A percentile compares a stretch with the other conserved stretches of the same genome.
These are phyloP conservation scores for Eulemur macaco DNA, from an alignment of 2,113 vertebrate species.

Conservation along the genomic window DNA sequence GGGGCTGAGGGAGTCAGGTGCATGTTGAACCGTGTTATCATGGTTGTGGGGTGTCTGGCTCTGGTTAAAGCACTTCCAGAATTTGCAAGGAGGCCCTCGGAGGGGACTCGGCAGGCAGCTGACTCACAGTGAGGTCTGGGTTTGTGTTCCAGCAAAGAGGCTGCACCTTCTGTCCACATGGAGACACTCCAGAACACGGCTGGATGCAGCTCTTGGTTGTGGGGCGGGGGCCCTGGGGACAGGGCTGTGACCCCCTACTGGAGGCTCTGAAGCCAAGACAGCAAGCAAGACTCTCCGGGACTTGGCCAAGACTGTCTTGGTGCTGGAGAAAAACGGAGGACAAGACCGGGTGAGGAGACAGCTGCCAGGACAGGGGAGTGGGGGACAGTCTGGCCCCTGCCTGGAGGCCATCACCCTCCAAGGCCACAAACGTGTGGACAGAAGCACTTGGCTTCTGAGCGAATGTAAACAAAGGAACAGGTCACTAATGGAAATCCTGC, in stretches of 20 bases:
- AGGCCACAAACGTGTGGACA: rapidly evolving
- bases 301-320: neutral
- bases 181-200: neutral
- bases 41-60: neutral
- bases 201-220: neutral
- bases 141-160: neutral
- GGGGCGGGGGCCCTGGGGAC: neutral
- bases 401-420: neutral
- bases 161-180: rapidly evolving
- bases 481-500: neutral
- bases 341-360: rapidly evolving
- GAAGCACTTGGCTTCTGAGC: neutral
- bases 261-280: neutral
- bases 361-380: rapidly evolving
- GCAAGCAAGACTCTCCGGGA: neutral
- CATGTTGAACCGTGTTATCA: neutral
- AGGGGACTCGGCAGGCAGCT: neutral
- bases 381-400: neutral
- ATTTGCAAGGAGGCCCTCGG: neutral
- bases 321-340: neutral
- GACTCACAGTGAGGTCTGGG: neutral
- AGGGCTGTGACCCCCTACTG: neutral
- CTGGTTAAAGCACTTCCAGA: neutral
- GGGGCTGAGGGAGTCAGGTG: neutral
- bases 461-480: neutral